Percentiles rank a stretch among this genome's conserved stretches.
Evolutionary conservation across 2,888 invertebrate species (phyloP).

Genomic region (Lumbricus terrestris): DNA sequence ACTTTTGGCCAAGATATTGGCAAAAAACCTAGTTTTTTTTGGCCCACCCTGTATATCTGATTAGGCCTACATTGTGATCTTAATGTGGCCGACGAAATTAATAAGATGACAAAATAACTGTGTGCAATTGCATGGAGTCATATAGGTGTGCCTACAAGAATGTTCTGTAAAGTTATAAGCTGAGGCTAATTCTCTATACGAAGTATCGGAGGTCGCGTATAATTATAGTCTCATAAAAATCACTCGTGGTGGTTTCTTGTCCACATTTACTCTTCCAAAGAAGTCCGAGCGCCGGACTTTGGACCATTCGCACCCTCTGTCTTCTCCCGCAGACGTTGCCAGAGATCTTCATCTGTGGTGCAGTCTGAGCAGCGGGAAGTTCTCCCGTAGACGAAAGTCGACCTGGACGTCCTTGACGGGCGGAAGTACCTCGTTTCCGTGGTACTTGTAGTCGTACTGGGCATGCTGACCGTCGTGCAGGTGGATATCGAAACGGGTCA

Average conservation of each 20-base stretch:
- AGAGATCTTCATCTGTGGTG: background rate
- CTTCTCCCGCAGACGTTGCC: background rate
- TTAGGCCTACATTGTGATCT: background rate
- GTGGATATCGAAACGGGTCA: slow-evolving; percentile 52
- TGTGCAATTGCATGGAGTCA: too few relatives aligned
- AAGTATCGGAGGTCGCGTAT: background rate
- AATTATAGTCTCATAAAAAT: background rate
- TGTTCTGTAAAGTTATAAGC: background rate
- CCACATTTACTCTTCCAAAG: background rate
- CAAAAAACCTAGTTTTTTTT: too few relatives aligned
- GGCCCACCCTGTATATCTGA: too few relatives aligned
- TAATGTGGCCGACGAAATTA: background rate
- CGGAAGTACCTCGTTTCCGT: slow-evolving; percentile 59
- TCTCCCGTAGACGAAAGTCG: slow-evolving; percentile 25
- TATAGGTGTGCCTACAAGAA: too few relatives aligned
- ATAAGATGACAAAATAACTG: background rate
- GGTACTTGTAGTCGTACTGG: slow-evolving; percentile 50
- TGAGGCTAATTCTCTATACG: background rate
- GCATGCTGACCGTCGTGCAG: slow-evolving; percentile 47
- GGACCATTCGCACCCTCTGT: background rate
- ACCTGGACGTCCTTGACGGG: slow-evolving; percentile 54
- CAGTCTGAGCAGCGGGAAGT: slow-evolving; percentile 12
- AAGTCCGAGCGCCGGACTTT: background rate
- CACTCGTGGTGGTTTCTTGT: background rate
- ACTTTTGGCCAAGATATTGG: too few relatives aligned